Percentiles rank a stretch among this genome's conserved stretches.
phyloP scores from a whole-genome alignment of 2,797 vertebrate genomes.

The Schizopygopsis malacanthus region DNA sequence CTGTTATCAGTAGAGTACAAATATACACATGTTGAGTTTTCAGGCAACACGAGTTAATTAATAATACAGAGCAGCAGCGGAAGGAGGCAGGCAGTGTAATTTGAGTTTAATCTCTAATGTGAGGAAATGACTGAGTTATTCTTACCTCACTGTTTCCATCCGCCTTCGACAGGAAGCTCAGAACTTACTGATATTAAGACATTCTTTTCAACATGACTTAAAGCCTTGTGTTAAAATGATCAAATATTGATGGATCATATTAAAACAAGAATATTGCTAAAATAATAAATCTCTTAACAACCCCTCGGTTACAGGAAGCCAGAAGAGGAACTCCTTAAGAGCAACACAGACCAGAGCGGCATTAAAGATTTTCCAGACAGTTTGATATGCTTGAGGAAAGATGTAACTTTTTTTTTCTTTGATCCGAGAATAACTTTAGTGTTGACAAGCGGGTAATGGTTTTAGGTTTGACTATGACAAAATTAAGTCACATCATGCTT shows the following conservation, averaged over 20 bases:
- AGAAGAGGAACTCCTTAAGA: slow-evolving; percentile 1
- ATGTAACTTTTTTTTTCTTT: slow-evolving; percentile 47
- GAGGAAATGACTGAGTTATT: slow-evolving; percentile 47
- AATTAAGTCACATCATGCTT: slow-evolving; percentile 29
- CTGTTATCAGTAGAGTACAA: slow-evolving; percentile 28
- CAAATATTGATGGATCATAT: slow-evolving; percentile 16
- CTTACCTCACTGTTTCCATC: slow-evolving; percentile 30
- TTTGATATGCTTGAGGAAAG: slow-evolving; percentile 46
- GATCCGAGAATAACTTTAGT: slow-evolving; percentile 56
- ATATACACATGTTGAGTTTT: slow-evolving; percentile 16
- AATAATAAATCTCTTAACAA: neutral
- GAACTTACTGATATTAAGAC: slow-evolving; percentile 13
- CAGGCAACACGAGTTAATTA: slow-evolving; percentile 40
- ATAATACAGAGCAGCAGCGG: slow-evolving; percentile 42
- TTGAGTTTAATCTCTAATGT: slow-evolving; percentile 50
- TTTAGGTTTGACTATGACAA: slow-evolving; percentile 54
- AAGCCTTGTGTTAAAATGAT: slow-evolving; percentile 21
- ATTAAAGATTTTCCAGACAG: slow-evolving; percentile 29
- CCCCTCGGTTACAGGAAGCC: slow-evolving; percentile 8
- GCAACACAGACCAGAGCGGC: slow-evolving; percentile 22
- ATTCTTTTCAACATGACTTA: slow-evolving; percentile 12
- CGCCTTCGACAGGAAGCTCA: slow-evolving; percentile 25
- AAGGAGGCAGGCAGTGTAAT: slow-evolving; percentile 40
- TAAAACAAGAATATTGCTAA: slow-evolving; percentile 16
- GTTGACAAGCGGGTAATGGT: slow-evolving; percentile 57